A percentile compares a stretch with the other conserved stretches of the same genome.
These are phyloP conservation scores for Elgaria multicarinata DNA, from an alignment of 2,113 vertebrate species.

Conservation along the genomic window DNA sequence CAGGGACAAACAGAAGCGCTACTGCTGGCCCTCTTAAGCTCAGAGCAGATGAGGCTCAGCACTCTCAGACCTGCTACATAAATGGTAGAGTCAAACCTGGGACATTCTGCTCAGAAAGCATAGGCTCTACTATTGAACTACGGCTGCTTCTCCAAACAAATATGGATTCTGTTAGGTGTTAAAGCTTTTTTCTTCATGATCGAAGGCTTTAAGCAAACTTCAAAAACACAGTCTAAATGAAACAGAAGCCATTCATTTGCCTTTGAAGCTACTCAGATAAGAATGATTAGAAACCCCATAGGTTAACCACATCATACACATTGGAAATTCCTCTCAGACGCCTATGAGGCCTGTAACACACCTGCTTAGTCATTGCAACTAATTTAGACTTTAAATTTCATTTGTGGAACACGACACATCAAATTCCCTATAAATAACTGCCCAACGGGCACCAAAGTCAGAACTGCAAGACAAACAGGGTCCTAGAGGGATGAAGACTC, in stretches of 20 bases:
- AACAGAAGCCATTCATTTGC: background rate
- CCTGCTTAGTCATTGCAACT: conserved; percentile 24
- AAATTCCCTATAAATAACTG: conserved; percentile 11
- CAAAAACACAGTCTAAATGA: background rate
- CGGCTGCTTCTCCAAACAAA: background rate
- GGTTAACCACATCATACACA: background rate
- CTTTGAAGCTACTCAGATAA: background rate
- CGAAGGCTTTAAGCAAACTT: background rate
- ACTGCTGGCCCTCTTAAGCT: background rate
- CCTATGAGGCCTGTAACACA: background rate
- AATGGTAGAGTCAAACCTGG: too few relatives aligned
- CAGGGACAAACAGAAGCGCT: background rate
- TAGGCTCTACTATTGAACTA: background rate
- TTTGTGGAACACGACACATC: conserved; percentile 10
- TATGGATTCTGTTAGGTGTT: background rate
- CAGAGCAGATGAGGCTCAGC: background rate
- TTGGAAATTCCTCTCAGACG: conserved; percentile 1
- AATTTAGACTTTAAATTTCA: conserved; percentile 31
- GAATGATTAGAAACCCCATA: conserved; percentile 2
- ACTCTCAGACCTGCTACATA: background rate
- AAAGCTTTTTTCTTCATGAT: background rate
- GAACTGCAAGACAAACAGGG: background rate
- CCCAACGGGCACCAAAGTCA: background rate
- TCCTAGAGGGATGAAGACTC: background rate
- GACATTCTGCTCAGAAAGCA: background rate